Evolutionary conservation across 1,140 invertebrate species (phyloP).

Genomic region (Atopsyche davidsoni): DNA sequence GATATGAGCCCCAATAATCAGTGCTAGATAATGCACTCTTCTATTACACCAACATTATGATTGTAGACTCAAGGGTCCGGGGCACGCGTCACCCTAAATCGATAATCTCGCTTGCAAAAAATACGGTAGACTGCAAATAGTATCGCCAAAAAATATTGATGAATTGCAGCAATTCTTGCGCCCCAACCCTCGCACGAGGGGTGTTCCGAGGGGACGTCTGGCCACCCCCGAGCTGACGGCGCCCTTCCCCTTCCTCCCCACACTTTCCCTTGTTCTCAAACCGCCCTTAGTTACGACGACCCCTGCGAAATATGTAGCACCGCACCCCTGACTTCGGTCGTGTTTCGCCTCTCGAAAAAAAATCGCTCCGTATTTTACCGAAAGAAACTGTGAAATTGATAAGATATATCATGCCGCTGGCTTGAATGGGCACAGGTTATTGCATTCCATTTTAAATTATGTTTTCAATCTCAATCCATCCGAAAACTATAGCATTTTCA

Average conservation of each 20-base stretch:
- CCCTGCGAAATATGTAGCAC: too few relatives aligned
- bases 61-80: slow-evolving; percentile 6
- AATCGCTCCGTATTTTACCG: background rate
- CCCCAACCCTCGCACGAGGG: slow-evolving; percentile 3
- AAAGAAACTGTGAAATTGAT: background rate
- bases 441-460: too few relatives aligned
- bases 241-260: background rate
- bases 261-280: too few relatives aligned
- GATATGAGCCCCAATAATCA: too few relatives aligned
- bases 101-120: slow-evolving; percentile 22
- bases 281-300: too few relatives aligned
- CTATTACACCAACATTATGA: too few relatives aligned
- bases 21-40: slow-evolving; percentile 3
- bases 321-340: slow-evolving; percentile 16
- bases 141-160: slow-evolving; percentile 27
- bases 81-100: slow-evolving; percentile 16
- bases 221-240: background rate
- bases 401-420: background rate
- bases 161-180: slow-evolving; percentile 17
- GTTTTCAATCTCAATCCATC: too few relatives aligned
- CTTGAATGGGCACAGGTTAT: too few relatives aligned
- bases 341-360: slow-evolving; percentile 9
- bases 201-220: slow-evolving; percentile 4
- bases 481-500: too few relatives aligned
- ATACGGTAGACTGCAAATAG: slow-evolving; percentile 18